phyloP scores from a whole-genome alignment of 2,113 vertebrate genomes.

The Hippocampus comes region DNA sequence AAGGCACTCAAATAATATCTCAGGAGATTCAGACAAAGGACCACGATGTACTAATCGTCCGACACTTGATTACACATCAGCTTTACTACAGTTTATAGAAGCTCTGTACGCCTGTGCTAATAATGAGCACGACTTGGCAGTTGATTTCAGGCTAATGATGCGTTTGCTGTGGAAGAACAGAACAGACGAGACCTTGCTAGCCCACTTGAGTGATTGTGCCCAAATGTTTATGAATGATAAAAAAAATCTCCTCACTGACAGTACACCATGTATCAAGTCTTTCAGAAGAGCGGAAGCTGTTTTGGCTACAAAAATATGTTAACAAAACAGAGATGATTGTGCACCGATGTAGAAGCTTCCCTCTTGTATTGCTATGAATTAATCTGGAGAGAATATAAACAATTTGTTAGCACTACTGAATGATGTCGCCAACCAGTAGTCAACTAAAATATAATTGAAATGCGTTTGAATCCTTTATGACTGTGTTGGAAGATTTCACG shows the following conservation, averaged over 20 bases:
- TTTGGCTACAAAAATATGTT: background rate
- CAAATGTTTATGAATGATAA: background rate
- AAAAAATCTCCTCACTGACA: background rate
- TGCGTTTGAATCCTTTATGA: background rate
- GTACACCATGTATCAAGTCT: background rate
- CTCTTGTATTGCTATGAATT: background rate
- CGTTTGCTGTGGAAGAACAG: background rate
- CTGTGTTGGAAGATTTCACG: constrained; percentile 6
- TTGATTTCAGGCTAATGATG: background rate
- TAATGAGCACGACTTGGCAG: too few relatives aligned
- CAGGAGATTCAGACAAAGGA: too few relatives aligned
- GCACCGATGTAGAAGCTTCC: background rate
- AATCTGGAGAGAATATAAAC: background rate
- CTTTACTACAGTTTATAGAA: background rate
- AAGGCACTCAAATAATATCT: too few relatives aligned
- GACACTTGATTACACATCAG: background rate
- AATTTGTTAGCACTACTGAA: background rate
- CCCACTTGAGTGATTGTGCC: background rate
- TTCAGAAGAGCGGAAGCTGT: background rate
- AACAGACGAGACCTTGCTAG: background rate
- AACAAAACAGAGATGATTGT: background rate
- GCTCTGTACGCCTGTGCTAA: too few relatives aligned
- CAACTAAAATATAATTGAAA: constrained; percentile 3
- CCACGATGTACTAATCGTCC: too few relatives aligned
- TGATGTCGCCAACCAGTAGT: background rate